Conservation (phyloP, 2,113 vertebrate genomes). For the Melanerpes aurifrons region DNA sequence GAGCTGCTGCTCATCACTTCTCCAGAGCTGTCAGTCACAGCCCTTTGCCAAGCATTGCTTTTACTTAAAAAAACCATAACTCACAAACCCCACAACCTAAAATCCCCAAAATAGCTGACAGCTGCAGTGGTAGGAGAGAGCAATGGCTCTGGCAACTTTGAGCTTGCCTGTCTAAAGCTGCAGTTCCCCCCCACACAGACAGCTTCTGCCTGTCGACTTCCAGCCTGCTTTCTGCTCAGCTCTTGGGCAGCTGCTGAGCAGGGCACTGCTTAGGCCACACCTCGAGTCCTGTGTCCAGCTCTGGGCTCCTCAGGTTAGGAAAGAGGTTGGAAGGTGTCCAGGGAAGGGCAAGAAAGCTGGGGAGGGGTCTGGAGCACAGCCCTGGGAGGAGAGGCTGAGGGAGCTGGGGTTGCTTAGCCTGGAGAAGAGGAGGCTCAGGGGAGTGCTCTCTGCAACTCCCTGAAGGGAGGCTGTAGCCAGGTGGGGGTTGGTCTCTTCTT, state of each 20-base stretch:
- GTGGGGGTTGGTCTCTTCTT: no score
- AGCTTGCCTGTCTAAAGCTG: background rate
- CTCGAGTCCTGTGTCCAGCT: no score
- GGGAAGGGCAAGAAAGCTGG: no score
- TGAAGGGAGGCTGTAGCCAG: no score
- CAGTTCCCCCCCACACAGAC: background rate
- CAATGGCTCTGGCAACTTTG: constrained; percentile 16
- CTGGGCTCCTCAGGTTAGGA: no score
- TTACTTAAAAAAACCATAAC: background rate
- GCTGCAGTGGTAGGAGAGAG: background rate
- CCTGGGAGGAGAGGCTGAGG: no score
- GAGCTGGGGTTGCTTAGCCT: no score
- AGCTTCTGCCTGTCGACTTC: background rate
- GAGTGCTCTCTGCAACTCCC: no score
- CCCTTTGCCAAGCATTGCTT: background rate
- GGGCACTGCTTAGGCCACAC: background rate
- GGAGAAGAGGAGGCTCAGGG: no score
- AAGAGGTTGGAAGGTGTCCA: no score
- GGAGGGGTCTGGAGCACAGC: no score
- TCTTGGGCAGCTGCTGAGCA: background rate
- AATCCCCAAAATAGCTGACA: constrained; percentile 46
- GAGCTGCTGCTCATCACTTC: constrained; percentile 10
- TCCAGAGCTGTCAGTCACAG: constrained; percentile 38
- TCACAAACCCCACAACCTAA: no score
- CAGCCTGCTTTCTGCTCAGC: background rate